These are phyloP conservation scores for Ips nitidus DNA, from an alignment of 1,140 invertebrate species.

Conservation along the genomic window DNA sequence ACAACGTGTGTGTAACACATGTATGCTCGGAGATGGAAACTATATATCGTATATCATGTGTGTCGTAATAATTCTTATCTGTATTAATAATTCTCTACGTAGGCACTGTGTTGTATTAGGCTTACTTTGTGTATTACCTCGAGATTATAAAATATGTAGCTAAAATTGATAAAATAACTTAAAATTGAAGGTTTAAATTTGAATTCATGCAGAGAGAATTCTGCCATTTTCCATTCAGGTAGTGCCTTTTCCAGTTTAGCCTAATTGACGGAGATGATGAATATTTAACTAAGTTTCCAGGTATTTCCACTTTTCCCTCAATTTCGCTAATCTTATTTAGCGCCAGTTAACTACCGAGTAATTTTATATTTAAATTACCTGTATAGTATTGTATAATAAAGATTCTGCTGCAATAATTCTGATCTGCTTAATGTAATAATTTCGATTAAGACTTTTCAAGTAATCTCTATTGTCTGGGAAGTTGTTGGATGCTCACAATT, in stretches of 20 bases:
- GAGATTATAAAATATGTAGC: too few species aligned
- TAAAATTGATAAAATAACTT: too few species aligned
- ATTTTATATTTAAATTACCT: too few species aligned
- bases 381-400: too few species aligned
- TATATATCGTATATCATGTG: background rate
- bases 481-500: too few species aligned
- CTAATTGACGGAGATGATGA: constrained; percentile 8
- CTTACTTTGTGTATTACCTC: too few species aligned
- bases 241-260: background rate
- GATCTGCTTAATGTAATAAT: too few species aligned
- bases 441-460: too few species aligned
- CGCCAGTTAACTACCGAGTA: background rate
- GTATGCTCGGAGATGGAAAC: background rate
- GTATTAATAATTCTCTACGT: background rate
- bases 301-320: background rate
- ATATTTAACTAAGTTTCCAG: constrained; percentile 10
- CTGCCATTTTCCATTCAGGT: background rate
- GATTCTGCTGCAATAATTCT: too few species aligned
- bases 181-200: too few species aligned
- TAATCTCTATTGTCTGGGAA: too few species aligned
- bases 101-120: background rate
- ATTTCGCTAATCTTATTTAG: background rate
- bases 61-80: background rate
- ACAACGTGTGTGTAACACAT: background rate
- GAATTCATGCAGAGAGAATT: too few species aligned